Evolutionary conservation across 2,888 invertebrate species (phyloP).

Genomic region (Matsumyia berberina): DNA sequence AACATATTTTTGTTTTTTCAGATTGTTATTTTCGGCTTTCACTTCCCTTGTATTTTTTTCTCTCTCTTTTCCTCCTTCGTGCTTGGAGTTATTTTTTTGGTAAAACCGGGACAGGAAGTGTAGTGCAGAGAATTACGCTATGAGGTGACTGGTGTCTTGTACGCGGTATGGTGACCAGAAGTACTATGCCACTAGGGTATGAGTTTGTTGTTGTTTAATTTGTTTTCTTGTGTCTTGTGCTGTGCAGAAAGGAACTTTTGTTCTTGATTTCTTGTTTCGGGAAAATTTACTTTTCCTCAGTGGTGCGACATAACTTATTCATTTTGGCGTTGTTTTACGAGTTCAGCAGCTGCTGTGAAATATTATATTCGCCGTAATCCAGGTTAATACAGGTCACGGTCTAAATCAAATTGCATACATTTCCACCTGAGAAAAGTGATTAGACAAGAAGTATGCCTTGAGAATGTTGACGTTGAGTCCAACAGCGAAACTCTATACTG

Average conservation of each 20-base stretch:
- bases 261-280: slow-evolving; percentile 44
- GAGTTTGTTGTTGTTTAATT: slow-evolving; percentile 18
- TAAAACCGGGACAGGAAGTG: slow-evolving; percentile 56
- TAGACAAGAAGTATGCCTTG: neutral
- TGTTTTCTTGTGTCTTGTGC: slow-evolving; percentile 31
- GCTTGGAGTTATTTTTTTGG: slow-evolving; percentile 26
- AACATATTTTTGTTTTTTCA: slow-evolving; percentile 66
- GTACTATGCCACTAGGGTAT: slow-evolving; percentile 2
- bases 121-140: slow-evolving; percentile 40
- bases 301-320: slow-evolving; percentile 66
- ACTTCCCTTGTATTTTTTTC: too few species aligned
- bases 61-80: slow-evolving; percentile 10
- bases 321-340: slow-evolving; percentile 61
- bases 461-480: too few species aligned
- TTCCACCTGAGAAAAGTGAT: neutral
- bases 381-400: slow-evolving; percentile 42
- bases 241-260: slow-evolving; percentile 1
- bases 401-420: slow-evolving; percentile 24
- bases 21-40: slow-evolving; percentile 33
- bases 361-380: slow-evolving; percentile 32
- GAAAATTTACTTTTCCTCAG: slow-evolving; percentile 50
- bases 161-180: slow-evolving; percentile 2
- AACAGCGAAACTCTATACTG: too few species aligned
- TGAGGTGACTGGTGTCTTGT: slow-evolving; percentile 44
- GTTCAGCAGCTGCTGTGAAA: slow-evolving; percentile 21